phyloP scores from a whole-genome alignment of 2,113 vertebrate genomes.

The Acrocephalus kingi region DNA sequence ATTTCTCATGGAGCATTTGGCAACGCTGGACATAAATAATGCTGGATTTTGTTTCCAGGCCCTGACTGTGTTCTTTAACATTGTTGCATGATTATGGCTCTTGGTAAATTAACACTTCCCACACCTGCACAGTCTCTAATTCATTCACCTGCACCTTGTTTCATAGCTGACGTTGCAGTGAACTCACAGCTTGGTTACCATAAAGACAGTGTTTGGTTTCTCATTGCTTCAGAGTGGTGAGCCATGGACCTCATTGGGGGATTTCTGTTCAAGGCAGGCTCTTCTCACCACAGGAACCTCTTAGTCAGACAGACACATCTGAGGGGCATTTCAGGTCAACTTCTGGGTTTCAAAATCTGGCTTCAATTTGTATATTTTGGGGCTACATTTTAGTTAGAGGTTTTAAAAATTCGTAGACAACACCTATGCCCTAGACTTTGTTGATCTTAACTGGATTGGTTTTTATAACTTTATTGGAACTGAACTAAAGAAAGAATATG shows the following conservation, averaged over 20 bases:
- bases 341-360: background rate
- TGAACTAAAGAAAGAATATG: background rate
- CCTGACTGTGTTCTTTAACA: background rate
- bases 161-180: background rate
- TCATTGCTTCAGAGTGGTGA: constrained; percentile 52
- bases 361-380: background rate
- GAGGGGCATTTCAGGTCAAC: background rate
- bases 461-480: background rate
- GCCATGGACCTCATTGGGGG: background rate
- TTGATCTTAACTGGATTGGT: background rate
- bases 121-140: background rate
- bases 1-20: background rate
- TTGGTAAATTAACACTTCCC: constrained; percentile 7
- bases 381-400: background rate
- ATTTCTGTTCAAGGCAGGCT: background rate
- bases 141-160: background rate
- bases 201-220: constrained; percentile 50
- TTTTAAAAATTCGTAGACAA: background rate
- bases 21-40: background rate
- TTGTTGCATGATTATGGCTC: constrained; percentile 36
- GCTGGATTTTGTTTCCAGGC: constrained; percentile 1
- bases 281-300: background rate
- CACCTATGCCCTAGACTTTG: background rate
- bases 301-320: background rate
- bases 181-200: background rate